phyloP scores from a whole-genome alignment of 2,888 invertebrate genomes.

The Heliconius sara region DNA sequence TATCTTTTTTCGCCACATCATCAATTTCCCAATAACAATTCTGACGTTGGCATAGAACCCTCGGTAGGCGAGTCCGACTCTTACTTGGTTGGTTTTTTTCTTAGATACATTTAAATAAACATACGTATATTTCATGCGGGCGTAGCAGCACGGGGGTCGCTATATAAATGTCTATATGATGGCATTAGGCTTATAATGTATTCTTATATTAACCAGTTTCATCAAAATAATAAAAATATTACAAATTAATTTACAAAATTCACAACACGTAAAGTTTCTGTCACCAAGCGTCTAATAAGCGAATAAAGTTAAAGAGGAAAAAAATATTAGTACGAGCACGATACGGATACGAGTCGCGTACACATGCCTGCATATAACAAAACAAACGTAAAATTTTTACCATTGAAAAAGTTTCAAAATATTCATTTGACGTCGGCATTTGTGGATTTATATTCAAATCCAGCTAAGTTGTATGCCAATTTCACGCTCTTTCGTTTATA shows the following conservation, averaged over 20 bases:
- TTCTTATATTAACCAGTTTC: neutral
- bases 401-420: slow-evolving; percentile 3
- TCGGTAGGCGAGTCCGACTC: too few relatives aligned
- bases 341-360: neutral
- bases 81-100: too few relatives aligned
- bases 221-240: neutral
- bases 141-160: too few relatives aligned
- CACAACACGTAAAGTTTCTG: slow-evolving; percentile 1
- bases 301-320: slow-evolving; percentile 6
- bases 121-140: too few relatives aligned
- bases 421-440: neutral
- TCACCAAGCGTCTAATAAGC: neutral
- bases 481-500: too few relatives aligned
- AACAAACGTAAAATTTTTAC: neutral
- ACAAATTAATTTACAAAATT: neutral
- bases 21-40: too few relatives aligned
- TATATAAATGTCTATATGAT: neutral
- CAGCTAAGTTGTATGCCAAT: neutral
- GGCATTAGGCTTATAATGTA: neutral
- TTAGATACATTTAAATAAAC: too few relatives aligned
- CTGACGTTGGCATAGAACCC: too few relatives aligned
- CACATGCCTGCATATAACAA: neutral
- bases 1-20: too few relatives aligned
- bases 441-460: neutral
- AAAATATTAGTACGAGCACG: neutral